A percentile compares a stretch with the other conserved stretches of the same genome.
Conservation (phyloP, 2,888 invertebrate genomes). For the Stenodema calcarata region DNA sequence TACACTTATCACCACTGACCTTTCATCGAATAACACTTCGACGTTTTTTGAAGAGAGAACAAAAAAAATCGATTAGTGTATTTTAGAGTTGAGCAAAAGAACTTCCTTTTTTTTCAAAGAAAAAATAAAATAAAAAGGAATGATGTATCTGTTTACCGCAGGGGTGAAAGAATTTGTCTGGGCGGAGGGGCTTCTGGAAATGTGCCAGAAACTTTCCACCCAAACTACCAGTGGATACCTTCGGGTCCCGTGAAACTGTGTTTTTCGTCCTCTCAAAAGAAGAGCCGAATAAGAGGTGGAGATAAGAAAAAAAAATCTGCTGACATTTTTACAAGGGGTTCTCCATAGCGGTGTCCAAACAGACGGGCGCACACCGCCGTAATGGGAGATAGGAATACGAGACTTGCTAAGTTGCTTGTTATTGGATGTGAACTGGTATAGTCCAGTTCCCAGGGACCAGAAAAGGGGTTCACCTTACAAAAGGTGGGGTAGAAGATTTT, state of each 20-base stretch:
- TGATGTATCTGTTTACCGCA: constrained; percentile 40
- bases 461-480: no score
- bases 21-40: background rate
- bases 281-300: background rate
- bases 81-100: constrained; percentile 6
- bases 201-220: constrained; percentile 2
- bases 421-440: no score
- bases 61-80: background rate
- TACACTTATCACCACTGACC: background rate
- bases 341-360: background rate
- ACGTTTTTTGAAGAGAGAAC: background rate
- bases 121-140: background rate
- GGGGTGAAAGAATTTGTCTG: background rate
- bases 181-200: background rate
- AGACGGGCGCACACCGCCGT: background rate
- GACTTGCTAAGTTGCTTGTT: background rate
- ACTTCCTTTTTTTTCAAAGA: background rate
- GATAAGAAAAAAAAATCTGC: background rate
- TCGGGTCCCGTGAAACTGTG: background rate
- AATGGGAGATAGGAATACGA: background rate
- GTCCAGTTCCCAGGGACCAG: no score
- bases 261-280: background rate
- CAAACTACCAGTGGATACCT: background rate
- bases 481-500: no score
- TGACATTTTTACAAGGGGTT: constrained; percentile 1